These are phyloP conservation scores for Psylliodes chrysocephalus DNA, from an alignment of 2,888 invertebrate species.

Conservation along the genomic window DNA sequence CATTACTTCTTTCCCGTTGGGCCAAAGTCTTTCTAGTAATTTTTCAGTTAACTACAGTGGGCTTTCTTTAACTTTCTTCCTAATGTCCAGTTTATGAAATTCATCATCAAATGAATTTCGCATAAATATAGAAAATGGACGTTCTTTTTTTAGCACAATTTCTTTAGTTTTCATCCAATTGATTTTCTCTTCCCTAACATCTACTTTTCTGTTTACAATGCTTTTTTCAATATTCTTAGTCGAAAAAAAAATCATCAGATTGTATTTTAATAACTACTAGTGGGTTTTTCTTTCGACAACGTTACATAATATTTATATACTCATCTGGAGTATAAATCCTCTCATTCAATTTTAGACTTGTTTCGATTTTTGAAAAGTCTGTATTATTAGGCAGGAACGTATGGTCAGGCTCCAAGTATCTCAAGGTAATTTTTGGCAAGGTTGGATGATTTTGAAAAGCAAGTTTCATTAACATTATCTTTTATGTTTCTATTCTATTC, in stretches of 20 bases:
- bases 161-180: constrained; percentile 5
- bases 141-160: constrained; percentile 1
- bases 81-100: not conserved
- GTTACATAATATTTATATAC: not conserved
- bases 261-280: not conserved
- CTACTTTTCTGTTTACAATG: constrained; percentile 1
- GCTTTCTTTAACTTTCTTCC: not conserved
- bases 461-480: constrained; percentile 18
- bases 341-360: not conserved
- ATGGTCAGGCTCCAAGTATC: constrained; percentile 18
- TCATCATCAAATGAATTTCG: too few species aligned
- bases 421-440: constrained; percentile 30
- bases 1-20: not conserved
- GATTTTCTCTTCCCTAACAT: not conserved
- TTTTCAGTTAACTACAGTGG: not conserved
- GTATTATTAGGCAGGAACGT: constrained; percentile 16
- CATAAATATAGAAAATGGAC: not conserved
- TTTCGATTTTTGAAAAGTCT: constrained; percentile 11
- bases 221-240: not conserved
- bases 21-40: not conserved
- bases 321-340: constrained; percentile 9
- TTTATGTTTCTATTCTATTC: constrained; percentile 26
- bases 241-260: not conserved
- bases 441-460: constrained; percentile 20
- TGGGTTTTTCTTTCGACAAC: not conserved